Evolutionary conservation across 2,888 invertebrate species (phyloP).

Genomic region (Cremastinae sp.): DNA sequence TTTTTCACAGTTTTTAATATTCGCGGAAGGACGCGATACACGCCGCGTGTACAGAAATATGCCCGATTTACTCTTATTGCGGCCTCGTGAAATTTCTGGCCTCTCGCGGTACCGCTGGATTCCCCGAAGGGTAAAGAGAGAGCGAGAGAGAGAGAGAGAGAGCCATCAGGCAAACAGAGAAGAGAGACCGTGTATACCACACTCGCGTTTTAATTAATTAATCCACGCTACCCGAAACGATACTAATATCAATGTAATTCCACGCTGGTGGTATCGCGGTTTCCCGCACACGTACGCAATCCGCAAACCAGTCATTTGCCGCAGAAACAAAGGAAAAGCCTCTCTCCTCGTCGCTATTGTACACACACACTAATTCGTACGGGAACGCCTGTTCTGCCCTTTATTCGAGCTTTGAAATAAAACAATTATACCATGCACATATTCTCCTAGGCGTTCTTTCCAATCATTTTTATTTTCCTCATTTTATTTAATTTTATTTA

Average conservation of each 20-base stretch:
- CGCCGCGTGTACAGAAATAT: neutral
- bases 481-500: too few relatives aligned
- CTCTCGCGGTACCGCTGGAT: constrained; percentile 2
- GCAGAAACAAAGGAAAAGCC: constrained; percentile 42
- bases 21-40: too few relatives aligned
- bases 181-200: constrained; percentile 22
- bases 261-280: constrained; percentile 72
- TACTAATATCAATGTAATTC: constrained; percentile 79
- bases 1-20: too few relatives aligned
- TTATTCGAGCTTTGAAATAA: too few relatives aligned
- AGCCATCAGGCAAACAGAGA: neutral
- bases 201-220: constrained; percentile 78
- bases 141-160: constrained; percentile 21
- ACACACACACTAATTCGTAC: too few relatives aligned
- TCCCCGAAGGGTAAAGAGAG: neutral
- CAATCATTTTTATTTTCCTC: too few relatives aligned
- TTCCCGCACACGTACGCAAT: constrained; percentile 72
- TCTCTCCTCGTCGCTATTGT: constrained; percentile 14
- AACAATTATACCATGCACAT: too few relatives aligned
- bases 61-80: neutral
- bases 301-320: constrained; percentile 61
- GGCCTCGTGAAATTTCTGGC: constrained; percentile 21
- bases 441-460: too few relatives aligned
- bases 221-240: constrained; percentile 73
- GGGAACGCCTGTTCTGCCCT: too few relatives aligned